These are phyloP conservation scores for Macaca mulatta DNA, from an alignment of 2,113 vertebrate genomes.

Conservation along the genomic window DNA sequence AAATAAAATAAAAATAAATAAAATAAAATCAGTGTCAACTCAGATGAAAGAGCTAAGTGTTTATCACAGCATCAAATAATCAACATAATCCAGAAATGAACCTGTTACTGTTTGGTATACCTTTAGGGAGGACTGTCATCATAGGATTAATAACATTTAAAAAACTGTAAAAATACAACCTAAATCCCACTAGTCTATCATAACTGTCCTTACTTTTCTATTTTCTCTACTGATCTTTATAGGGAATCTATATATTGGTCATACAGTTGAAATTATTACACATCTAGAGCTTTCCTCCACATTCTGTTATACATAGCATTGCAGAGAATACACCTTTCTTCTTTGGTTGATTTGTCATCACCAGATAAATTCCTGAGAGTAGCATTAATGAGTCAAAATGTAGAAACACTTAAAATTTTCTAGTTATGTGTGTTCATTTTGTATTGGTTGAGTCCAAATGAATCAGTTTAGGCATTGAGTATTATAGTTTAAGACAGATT, in stretches of 20 bases:
- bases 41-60: conserved; percentile 9
- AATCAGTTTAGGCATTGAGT: not conserved
- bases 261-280: not conserved
- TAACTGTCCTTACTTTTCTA: not conserved
- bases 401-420: not conserved
- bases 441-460: not conserved
- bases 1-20: not conserved
- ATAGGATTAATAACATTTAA: not conserved
- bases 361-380: not conserved
- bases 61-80: not conserved
- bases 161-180: not conserved
- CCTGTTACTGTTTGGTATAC: not conserved
- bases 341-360: not conserved
- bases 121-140: not conserved
- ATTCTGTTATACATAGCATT: not conserved
- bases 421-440: not conserved
- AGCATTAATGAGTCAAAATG: not conserved
- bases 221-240: not conserved
- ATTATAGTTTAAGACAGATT: not conserved
- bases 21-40: not conserved
- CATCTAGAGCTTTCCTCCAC: not conserved
- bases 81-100: conserved; percentile 28
- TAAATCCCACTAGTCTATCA: not conserved
- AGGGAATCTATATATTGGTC: not conserved
- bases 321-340: not conserved